Evolutionary conservation across 2,113 vertebrate genomes (phyloP).

Genomic region (Azemiops feae): DNA sequence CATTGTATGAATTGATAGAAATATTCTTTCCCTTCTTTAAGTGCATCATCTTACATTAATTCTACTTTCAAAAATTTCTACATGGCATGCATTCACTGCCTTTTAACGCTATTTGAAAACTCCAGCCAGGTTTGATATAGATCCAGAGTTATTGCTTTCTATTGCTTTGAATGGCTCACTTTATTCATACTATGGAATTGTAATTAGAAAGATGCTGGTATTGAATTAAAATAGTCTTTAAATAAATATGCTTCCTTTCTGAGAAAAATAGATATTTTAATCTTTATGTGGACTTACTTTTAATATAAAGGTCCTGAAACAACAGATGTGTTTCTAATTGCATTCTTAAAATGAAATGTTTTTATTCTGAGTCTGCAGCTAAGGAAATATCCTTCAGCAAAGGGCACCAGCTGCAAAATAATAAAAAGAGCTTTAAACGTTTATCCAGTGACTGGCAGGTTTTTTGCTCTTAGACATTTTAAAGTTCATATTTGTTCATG

Average conservation of each 20-base stretch:
- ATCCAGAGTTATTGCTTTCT: neutral
- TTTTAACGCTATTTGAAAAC: neutral
- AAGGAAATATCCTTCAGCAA: slow-evolving; percentile 61
- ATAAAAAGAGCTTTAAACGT: slow-evolving; percentile 62
- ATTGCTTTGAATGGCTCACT: neutral
- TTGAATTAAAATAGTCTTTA: neutral
- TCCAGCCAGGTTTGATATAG: neutral
- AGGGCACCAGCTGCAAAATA: slow-evolving; percentile 64
- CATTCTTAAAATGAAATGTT: slow-evolving; percentile 61
- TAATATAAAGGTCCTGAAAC: slow-evolving; percentile 44
- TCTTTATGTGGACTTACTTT: slow-evolving; percentile 32
- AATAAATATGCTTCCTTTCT: neutral
- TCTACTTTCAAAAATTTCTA: neutral
- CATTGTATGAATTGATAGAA: neutral
- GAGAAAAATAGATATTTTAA: slow-evolving; percentile 14
- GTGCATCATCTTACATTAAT: neutral
- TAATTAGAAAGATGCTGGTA: neutral
- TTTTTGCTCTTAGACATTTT: slow-evolving; percentile 38
- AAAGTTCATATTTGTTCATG: slow-evolving; percentile 56
- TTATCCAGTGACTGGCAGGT: slow-evolving; percentile 51
- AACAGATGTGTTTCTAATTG: slow-evolving; percentile 68
- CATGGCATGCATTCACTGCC: neutral
- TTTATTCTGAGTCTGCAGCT: slow-evolving; percentile 44
- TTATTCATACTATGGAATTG: neutral
- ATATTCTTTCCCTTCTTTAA: neutral